phyloP scores from a whole-genome alignment of 1,140 invertebrate species.

The Frieseomelitta varia region DNA sequence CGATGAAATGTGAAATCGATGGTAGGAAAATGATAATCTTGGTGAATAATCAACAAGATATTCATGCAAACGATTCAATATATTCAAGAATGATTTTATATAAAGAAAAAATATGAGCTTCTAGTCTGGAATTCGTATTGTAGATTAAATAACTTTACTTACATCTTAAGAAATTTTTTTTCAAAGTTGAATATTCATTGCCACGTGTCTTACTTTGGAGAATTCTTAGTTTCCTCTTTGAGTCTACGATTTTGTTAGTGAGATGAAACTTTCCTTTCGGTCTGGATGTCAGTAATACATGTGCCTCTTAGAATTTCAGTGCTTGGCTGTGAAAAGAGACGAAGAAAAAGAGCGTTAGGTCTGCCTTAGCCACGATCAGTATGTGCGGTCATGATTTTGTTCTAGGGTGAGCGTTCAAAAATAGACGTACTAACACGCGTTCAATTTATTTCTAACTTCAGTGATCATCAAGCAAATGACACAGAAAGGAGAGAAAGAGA shows the following conservation, averaged over 20 bases:
- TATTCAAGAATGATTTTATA: not conserved
- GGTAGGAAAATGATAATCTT: not conserved
- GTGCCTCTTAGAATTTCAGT: not conserved
- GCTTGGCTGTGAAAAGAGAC: not conserved
- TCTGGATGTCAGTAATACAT: not conserved
- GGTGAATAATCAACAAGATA: not conserved
- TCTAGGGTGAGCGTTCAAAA: constrained; percentile 51
- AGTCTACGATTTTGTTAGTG: not conserved
- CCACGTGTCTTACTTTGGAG: not conserved
- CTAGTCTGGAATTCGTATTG: no score
- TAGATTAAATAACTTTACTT: not conserved
- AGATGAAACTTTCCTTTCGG: not conserved
- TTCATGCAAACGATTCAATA: not conserved
- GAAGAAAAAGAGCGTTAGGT: constrained; percentile 6
- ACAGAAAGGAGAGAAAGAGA: not conserved
- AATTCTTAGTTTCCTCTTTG: not conserved
- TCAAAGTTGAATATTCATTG: not conserved
- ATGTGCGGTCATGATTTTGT: constrained; percentile 59
- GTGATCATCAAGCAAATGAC: not conserved
- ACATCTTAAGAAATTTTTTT: constrained; percentile 1
- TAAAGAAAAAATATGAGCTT: not conserved
- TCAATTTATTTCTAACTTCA: constrained; percentile 55
- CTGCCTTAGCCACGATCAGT: constrained; percentile 51
- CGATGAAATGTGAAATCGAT: not conserved
- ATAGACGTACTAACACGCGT: constrained; percentile 49